phyloP scores from a whole-genome alignment of 2,888 invertebrate species.

The Xylocampa areola region DNA sequence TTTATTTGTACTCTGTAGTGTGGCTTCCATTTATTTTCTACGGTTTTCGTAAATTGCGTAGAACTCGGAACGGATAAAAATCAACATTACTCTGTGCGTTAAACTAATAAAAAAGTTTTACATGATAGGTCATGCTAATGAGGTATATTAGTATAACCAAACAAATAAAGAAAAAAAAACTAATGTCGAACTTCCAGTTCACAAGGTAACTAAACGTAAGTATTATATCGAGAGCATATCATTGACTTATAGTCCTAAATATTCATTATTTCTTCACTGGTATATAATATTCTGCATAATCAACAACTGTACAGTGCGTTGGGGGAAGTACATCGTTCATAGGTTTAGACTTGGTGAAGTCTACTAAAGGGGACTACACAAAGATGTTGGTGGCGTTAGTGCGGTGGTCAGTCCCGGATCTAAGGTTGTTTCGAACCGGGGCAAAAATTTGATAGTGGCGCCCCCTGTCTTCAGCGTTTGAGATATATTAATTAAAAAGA shows the following conservation, averaged over 20 bases:
- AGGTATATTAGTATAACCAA: constrained; percentile 80
- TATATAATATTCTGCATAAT: constrained; percentile 75
- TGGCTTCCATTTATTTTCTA: constrained; percentile 45
- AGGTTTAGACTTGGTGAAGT: constrained; percentile 13
- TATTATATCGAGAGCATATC: constrained; percentile 78
- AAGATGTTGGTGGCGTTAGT: not conserved
- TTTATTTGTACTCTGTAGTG: constrained; percentile 59
- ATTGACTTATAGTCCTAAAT: constrained; percentile 86
- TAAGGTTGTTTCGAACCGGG: no score
- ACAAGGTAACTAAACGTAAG: constrained; percentile 87
- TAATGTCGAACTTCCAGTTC: constrained; percentile 87
- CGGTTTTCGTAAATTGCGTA: constrained; percentile 48
- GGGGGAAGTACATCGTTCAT: constrained; percentile 54
- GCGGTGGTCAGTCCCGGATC: no score
- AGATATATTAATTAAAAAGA: no score
- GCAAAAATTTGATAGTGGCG: no score
- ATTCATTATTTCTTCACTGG: constrained; percentile 80
- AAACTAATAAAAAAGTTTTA: constrained; percentile 72
- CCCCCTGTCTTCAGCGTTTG: no score
- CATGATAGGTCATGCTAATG: constrained; percentile 84
- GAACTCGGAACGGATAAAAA: constrained; percentile 56
- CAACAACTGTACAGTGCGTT: constrained; percentile 74
- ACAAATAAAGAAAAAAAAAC: constrained; percentile 76
- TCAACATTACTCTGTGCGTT: constrained; percentile 64
- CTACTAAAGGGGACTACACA: constrained; percentile 15